Base-by-base conservation (phyloP, 2,888 invertebrate genomes). In the Tachina fera region DNA sequence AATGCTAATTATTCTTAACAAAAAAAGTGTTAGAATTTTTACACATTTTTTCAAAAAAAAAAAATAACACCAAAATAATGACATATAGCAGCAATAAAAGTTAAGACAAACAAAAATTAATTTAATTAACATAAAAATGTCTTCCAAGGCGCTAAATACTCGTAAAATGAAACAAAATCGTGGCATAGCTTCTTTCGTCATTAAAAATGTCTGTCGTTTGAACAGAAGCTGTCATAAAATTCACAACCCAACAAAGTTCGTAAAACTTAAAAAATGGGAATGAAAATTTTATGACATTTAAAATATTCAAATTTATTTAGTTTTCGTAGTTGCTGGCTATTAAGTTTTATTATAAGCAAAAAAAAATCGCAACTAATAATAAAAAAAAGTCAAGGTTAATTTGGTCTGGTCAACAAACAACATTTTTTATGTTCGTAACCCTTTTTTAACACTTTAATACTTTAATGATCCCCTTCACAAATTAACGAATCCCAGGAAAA, bases 331-430 rank as follows among this genome's bases (percentile, higher is more conserved):
- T 45, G 65, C 45, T n/a, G 41, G 41, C 22, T 39, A n/a, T 63
- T 53, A 47, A 56, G 14, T 65, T 22, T 45, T 22, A 19, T 22
- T 14, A 22, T 22, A 10, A n/a, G 31, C 45, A 67, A 58, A 14
- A 19, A 22, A 71, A 67, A 72, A 16, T 80, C 13, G 67, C 74
- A 67, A 74, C 49, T 80, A 60, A 79, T 80, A 60, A 79, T 71
- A 67, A 80, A 74, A 74, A 74, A 63, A 60, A 75, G 45, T 61
- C 81, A 76, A 82, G 81, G 81, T 76, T 68, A 60, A 11, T 19
- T n/a, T n/a, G n/a, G n/a, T n/a, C n/a, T n/a, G n/a, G n/a, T n/a
- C n/a, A n/a, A n/a, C n/a, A n/a, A n/a, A n/a, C n/a, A n/a, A n/a
- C n/a, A n/a, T n/a, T n/a, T 61, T 41, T 10, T 22, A n/a, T 71